Conservation (phyloP, 2,797 vertebrate species). For the Brotula barbata region DNA sequence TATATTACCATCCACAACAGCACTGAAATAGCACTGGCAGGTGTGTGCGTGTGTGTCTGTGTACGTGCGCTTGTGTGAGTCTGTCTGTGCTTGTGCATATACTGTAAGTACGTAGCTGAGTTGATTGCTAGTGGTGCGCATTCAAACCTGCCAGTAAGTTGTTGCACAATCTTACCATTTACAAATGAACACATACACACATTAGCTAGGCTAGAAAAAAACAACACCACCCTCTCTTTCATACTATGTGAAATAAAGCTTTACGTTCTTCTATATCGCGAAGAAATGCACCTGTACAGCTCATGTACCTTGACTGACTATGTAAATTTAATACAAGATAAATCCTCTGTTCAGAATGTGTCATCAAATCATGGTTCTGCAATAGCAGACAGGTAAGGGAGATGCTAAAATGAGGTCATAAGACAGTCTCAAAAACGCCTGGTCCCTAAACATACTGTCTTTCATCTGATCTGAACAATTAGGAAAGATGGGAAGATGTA, state of each 20-base stretch:
- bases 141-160: slow-evolving; percentile 41
- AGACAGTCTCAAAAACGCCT: slow-evolving; percentile 13
- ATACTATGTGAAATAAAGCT: slow-evolving; percentile 42
- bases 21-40: slow-evolving; percentile 63
- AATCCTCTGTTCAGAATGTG: not conserved
- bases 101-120: slow-evolving; percentile 27
- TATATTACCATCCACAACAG: slow-evolving; percentile 59
- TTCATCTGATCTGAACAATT: slow-evolving; percentile 12
- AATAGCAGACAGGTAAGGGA: slow-evolving; percentile 24
- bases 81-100: slow-evolving; percentile 34
- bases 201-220: slow-evolving; percentile 23
- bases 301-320: slow-evolving; percentile 59
- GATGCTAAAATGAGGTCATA: too few relatives aligned
- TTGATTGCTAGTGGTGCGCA: slow-evolving; percentile 18
- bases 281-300: slow-evolving; percentile 71
- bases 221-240: slow-evolving; percentile 2
- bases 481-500: slow-evolving; percentile 15
- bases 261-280: slow-evolving; percentile 48
- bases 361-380: slow-evolving; percentile 8
- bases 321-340: slow-evolving; percentile 20
- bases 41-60: slow-evolving; percentile 28
- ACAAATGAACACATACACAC: slow-evolving; percentile 8
- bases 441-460: not conserved
- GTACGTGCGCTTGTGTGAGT: slow-evolving; percentile 17
- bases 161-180: slow-evolving; percentile 38